These are phyloP conservation scores for Melanerpes aurifrons DNA, from an alignment of 2,113 vertebrate species.

Conservation along the genomic window DNA sequence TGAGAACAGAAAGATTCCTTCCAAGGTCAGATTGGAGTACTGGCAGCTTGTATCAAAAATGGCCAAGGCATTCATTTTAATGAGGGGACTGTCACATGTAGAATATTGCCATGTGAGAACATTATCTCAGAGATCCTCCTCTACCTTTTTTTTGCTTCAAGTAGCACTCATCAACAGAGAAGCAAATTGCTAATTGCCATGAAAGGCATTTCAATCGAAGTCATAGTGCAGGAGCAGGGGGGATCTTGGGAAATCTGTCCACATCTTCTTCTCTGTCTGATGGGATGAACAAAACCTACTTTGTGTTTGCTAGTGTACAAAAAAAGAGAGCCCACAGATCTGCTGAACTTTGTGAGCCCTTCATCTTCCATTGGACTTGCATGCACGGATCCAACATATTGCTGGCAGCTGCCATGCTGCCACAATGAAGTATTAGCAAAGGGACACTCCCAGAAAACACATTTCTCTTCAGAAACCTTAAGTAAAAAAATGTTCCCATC, in stretches of 20 bases:
- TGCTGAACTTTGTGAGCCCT: background rate
- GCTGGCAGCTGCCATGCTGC: background rate
- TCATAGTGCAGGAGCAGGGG: background rate
- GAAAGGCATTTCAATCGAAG: conserved; percentile 19
- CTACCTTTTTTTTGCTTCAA: background rate
- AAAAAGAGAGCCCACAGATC: background rate
- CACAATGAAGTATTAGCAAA: background rate
- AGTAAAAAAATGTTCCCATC: background rate
- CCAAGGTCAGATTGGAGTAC: conserved; percentile 1
- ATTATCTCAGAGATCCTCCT: background rate
- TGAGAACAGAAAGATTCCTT: conserved; percentile 3
- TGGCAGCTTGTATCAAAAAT: background rate
- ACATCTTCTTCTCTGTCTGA: background rate
- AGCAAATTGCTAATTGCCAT: conserved; percentile 21
- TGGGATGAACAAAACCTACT: background rate
- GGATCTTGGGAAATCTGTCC: background rate
- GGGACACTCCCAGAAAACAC: background rate
- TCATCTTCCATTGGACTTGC: background rate
- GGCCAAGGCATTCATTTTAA: conserved; percentile 22
- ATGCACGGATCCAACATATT: background rate
- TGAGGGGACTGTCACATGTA: conserved; percentile 1
- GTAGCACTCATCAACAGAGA: conserved; percentile 7
- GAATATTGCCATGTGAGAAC: background rate
- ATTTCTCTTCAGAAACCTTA: background rate
- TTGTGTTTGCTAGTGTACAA: background rate